Base-by-base conservation (phyloP, 1,140 invertebrate genomes). In the Lepidurus couesii region DNA sequence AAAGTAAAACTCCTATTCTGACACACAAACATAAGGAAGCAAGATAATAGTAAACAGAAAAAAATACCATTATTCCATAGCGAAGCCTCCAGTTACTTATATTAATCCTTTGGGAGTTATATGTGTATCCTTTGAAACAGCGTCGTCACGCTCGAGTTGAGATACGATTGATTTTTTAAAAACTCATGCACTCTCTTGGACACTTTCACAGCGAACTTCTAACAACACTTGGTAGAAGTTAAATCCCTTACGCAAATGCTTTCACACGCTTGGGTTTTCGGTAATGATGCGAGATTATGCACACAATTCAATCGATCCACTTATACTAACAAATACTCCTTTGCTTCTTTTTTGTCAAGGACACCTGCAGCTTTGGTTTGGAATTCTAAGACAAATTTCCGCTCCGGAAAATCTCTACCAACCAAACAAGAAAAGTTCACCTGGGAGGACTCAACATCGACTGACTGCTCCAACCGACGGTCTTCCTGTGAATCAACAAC, bases 401-500 rank as follows among this genome's bases (percentile, higher is more conserved):
- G 53, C 53, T 9, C 53, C n/a, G 0, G 21, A 65, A 65, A 65
- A n/a, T 65, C 13, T 65, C 16, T 21, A 16, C 53, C 13, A 21
- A 34, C 34, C 34, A 16, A 21, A 21, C 53, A 21, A 65, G 21
- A 21, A 65, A 65, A 65, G 16, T 65, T 16, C 53, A 65, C 53
- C 53, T 65, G 53, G 45, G 34, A 34, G 2, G 53, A 65, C 53
- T 65, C 21, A 13, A 65, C 53, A 65, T 65, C 13, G 53, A 65
- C 53, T 21, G 53, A 65, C 53, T 65, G 53, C 53, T 65, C 21
- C 53, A 13, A 65, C 53, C 53, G 53, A 65, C 53, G 53, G 53
- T 65, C 53, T 65, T n/a, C 21, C 53, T 65, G 53, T 65, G 53
- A 65, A 65, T 65, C 53, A 65, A 65, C 53, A 13, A 65, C 53